phyloP scores from a whole-genome alignment of 2,797 vertebrate genomes.

The Aselliscus stoliczkanus region DNA sequence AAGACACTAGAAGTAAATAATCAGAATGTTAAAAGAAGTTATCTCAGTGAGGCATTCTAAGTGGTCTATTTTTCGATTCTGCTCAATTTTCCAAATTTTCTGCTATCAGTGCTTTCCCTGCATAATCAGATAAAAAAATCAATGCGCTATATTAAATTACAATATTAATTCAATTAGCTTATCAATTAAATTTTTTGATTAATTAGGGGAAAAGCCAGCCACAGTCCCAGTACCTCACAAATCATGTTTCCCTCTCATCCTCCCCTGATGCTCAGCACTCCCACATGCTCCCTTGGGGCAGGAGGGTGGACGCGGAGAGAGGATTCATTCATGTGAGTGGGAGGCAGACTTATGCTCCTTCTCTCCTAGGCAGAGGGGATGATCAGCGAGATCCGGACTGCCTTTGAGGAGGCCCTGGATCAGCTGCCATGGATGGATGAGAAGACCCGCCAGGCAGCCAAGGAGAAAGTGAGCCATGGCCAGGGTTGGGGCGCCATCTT shows the following conservation, averaged over 20 bases:
- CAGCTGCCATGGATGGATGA: slow-evolving; percentile 94
- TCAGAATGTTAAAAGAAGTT: slow-evolving; percentile 13
- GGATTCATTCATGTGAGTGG: background rate
- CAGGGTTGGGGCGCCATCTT: slow-evolving; percentile 50
- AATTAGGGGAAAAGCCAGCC: background rate
- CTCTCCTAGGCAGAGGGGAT: slow-evolving; percentile 91
- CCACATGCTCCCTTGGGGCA: accelerated
- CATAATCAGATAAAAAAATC: background rate
- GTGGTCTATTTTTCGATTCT: background rate
- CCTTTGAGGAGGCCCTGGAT: slow-evolving; percentile 91
- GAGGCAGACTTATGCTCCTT: background rate
- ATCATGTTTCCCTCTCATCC: background rate
- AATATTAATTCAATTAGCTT: background rate
- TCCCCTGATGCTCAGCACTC: background rate
- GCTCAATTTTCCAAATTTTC: background rate
- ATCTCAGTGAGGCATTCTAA: background rate
- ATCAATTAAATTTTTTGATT: background rate
- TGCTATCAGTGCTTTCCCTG: slow-evolving; percentile 17
- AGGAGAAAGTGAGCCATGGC: slow-evolving; percentile 89
- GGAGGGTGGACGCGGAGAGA: accelerated
- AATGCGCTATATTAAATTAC: background rate
- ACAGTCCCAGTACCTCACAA: background rate
- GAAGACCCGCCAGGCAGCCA: slow-evolving; percentile 90
- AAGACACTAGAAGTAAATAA: background rate
- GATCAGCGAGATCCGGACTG: slow-evolving; percentile 93